A percentile compares a stretch with the other conserved stretches of the same genome.
Conservation (phyloP, 2,113 vertebrate genomes). For the Strix uralensis region DNA sequence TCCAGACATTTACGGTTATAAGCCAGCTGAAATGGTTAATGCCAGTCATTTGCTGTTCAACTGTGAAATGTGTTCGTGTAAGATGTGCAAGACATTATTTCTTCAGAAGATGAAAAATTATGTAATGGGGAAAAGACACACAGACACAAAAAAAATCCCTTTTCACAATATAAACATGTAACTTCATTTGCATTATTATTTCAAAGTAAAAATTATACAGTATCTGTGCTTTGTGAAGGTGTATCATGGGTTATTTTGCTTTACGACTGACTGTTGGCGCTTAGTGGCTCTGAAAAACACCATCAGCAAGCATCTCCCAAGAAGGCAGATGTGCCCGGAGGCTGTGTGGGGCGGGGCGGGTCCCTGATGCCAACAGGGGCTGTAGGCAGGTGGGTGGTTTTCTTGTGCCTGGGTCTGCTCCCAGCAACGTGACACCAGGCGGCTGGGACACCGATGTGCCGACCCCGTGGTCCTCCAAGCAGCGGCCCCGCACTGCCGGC, state of each 20-base stretch:
- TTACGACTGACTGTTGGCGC: neutral
- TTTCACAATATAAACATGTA: neutral
- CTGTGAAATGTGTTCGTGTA: neutral
- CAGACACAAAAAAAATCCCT: neutral
- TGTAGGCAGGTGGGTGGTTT: accelerated
- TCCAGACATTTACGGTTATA: conserved; percentile 11
- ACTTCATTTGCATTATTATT: neutral
- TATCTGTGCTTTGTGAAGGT: neutral
- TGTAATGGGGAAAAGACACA: neutral
- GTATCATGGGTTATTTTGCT: neutral
- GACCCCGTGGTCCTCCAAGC: accelerated
- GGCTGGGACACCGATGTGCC: accelerated
- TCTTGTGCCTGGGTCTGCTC: neutral
- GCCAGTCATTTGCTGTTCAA: neutral
- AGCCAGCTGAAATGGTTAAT: neutral
- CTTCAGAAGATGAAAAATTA: neutral
- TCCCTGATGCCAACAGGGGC: accelerated
- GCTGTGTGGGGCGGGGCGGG: accelerated
- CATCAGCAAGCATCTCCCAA: accelerated
- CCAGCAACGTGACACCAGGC: accelerated
- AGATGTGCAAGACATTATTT: neutral
- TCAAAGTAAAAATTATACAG: neutral
- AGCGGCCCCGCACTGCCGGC: accelerated
- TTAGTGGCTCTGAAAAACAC: too few species aligned
- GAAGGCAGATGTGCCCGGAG: accelerated